These are phyloP conservation scores for Pseudomyrmex pallidus DNA, from an alignment of 1,140 invertebrate genomes.

Conservation along the genomic window DNA sequence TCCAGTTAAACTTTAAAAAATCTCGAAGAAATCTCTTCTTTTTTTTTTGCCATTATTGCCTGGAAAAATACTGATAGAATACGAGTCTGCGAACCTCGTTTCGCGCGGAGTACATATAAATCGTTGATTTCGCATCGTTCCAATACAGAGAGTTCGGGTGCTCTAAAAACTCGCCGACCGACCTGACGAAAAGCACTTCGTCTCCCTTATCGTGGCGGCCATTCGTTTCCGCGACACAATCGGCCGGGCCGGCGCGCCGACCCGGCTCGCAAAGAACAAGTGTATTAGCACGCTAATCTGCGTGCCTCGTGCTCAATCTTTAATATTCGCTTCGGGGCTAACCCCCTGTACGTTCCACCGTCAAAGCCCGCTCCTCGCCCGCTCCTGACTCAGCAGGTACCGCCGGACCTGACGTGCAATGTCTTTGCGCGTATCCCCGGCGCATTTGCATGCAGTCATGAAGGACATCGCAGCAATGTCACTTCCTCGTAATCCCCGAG, in stretches of 20 bases:
- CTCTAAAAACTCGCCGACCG: slow-evolving; percentile 45
- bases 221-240: slow-evolving; percentile 70
- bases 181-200: slow-evolving; percentile 70
- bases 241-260: slow-evolving; percentile 32
- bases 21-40: no score
- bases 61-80: no score
- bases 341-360: background rate
- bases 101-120: no score
- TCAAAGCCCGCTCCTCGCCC: background rate
- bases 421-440: slow-evolving; percentile 50
- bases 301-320: slow-evolving; percentile 64
- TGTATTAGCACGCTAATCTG: slow-evolving; percentile 66
- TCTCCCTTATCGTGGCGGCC: slow-evolving; percentile 66
- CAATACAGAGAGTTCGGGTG: background rate
- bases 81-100: no score
- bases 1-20: no score
- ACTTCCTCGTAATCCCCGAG: slow-evolving; percentile 49
- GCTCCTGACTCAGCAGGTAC: slow-evolving; percentile 42
- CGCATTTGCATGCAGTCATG: slow-evolving; percentile 49
- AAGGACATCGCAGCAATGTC: slow-evolving; percentile 41
- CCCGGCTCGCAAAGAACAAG: slow-evolving; percentile 53
- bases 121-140: slow-evolving; percentile 40
- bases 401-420: slow-evolving; percentile 26
- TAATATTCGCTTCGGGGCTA: slow-evolving; percentile 56
- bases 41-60: no score